Conservation (phyloP, 2,113 vertebrate genomes). For the Cebus imitator region DNA sequence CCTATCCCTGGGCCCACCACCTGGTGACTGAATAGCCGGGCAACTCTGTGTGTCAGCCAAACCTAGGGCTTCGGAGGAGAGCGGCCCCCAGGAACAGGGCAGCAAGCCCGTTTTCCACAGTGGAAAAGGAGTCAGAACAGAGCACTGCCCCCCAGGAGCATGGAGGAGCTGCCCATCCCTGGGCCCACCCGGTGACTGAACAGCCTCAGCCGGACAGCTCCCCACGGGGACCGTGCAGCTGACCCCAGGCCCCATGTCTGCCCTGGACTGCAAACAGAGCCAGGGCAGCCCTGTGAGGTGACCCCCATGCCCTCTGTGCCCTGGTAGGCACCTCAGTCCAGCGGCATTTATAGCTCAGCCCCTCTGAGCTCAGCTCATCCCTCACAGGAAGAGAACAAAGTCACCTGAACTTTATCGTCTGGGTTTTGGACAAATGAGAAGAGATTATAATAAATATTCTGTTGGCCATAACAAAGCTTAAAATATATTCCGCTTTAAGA, state of each 20-base stretch:
- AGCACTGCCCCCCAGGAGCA: not conserved
- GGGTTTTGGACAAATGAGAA: not conserved
- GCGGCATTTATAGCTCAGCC: fast-evolving
- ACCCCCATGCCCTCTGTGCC: fast-evolving
- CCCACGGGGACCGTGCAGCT: not conserved
- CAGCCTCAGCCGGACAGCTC: too few relatives aligned
- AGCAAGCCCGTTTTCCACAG: too few relatives aligned
- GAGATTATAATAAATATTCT: not conserved
- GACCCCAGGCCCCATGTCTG: not conserved
- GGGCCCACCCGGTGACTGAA: too few relatives aligned
- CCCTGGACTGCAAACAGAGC: not conserved
- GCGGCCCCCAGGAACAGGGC: not conserved
- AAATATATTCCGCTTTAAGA: not conserved
- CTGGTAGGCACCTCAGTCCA: fast-evolving
- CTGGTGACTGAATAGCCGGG: not conserved
- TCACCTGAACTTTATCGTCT: not conserved
- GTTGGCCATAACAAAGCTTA: not conserved
- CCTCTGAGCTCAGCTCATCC: not conserved
- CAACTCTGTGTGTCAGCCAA: fast-evolving
- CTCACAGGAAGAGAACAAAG: not conserved
- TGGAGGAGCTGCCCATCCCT: not conserved
- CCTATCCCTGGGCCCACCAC: not conserved
- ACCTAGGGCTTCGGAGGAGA: fast-evolving
- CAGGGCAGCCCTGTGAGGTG: not conserved
- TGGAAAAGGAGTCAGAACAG: too few relatives aligned